Percentiles rank a stretch among this genome's conserved stretches.
Conservation (phyloP, 2,113 vertebrate genomes). For the Mastomys natalensis region DNA sequence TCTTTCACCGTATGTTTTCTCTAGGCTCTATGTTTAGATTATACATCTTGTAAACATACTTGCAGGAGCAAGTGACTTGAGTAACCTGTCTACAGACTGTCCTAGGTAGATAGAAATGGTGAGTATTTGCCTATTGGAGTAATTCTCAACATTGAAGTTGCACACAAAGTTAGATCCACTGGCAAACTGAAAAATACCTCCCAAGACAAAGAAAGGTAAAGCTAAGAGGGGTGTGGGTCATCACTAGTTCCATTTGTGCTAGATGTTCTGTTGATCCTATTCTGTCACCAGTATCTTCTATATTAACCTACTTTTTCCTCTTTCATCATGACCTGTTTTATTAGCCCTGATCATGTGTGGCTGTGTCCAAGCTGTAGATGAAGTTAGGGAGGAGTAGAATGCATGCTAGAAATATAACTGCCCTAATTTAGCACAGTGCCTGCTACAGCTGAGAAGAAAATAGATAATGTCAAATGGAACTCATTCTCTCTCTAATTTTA, state of each 20-base stretch:
- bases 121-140: neutral
- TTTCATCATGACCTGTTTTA: too few relatives aligned
- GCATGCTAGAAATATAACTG: neutral
- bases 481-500: neutral
- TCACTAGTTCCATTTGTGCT: rapidly evolving
- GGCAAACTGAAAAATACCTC: neutral
- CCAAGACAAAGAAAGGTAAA: neutral
- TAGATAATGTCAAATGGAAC: neutral
- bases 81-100: neutral
- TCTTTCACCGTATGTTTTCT: neutral
- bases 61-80: neutral
- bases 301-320: neutral
- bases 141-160: neutral
- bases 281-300: neutral
- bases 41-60: neutral
- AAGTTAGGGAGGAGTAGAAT: neutral
- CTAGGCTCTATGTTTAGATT: neutral
- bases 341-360: neutral
- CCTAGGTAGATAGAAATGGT: neutral
- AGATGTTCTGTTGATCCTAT: neutral
- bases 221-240: neutral
- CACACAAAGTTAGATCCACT: rapidly evolving
- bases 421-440: neutral
- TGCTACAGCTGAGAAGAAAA: too few relatives aligned
- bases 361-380: neutral